A percentile compares a stretch with the other conserved stretches of the same genome.
Evolutionary conservation across 2,888 invertebrate species (phyloP).

Genomic region (Sarcophaga variegata): DNA sequence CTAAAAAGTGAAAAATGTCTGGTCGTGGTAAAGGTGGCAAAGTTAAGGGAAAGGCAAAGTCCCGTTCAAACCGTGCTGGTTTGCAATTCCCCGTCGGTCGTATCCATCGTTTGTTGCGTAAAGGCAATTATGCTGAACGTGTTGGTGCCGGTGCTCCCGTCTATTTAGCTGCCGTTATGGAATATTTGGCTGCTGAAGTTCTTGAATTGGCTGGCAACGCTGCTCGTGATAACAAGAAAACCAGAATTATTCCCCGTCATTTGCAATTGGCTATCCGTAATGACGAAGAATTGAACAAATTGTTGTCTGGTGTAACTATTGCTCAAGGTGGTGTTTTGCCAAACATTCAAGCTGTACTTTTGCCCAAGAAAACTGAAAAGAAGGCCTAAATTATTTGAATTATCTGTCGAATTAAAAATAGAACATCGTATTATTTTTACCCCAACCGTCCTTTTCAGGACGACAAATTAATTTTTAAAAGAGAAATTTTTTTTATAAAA

Average conservation of each 20-base stretch:
- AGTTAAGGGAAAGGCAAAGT: not conserved
- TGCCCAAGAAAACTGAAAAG: slow-evolving; percentile 2
- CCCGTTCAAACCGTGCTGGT: no score
- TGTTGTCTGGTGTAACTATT: slow-evolving; percentile 82
- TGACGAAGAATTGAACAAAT: slow-evolving; percentile 91
- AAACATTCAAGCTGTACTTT: slow-evolving; percentile 10
- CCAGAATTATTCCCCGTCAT: slow-evolving; percentile 84
- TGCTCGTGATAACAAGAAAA: slow-evolving; percentile 87
- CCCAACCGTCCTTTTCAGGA: no score
- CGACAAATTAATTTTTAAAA: no score
- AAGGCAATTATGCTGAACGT: slow-evolving; percentile 85
- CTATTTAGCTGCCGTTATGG: slow-evolving; percentile 84
- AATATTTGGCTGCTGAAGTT: slow-evolving; percentile 87
- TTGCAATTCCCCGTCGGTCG: slow-evolving; percentile 84
- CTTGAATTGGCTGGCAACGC: slow-evolving; percentile 86
- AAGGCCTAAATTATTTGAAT: not conserved
- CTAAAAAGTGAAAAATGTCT: not conserved
- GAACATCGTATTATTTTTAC: no score
- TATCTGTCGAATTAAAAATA: no score
- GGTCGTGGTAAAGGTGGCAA: slow-evolving; percentile 6
- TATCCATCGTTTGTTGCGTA: slow-evolving; percentile 81
- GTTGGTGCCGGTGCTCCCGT: slow-evolving; percentile 84
- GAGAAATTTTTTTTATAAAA: no score
- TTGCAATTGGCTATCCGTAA: slow-evolving; percentile 90
- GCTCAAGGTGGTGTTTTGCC: slow-evolving; percentile 88